Conservation (phyloP, 2,888 invertebrate species). For the Cylloceria caligata region DNA sequence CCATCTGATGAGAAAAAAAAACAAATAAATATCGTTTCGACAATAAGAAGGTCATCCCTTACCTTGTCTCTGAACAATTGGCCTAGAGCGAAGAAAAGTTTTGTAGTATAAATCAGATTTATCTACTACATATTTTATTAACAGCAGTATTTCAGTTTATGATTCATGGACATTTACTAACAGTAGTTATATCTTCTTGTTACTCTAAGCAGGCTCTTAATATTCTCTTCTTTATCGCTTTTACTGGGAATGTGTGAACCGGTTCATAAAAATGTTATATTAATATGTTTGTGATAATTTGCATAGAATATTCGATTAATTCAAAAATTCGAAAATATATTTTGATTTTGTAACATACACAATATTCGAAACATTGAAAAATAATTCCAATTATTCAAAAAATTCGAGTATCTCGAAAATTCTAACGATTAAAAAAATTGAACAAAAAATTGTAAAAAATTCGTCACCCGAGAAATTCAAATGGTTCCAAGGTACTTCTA, state of each 20-base stretch:
- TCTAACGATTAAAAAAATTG: background rate
- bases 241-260: background rate
- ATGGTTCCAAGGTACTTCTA: no score
- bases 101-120: slow-evolving; percentile 5
- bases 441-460: background rate
- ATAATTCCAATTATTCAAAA: background rate
- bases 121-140: background rate
- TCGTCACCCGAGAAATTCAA: no score
- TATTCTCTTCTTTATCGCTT: background rate
- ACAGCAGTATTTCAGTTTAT: background rate
- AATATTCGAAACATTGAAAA: background rate
- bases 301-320: background rate
- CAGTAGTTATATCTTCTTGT: no score
- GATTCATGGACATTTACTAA: background rate
- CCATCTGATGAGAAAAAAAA: background rate
- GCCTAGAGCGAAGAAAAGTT: slow-evolving; percentile 22
- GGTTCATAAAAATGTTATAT: background rate
- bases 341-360: background rate
- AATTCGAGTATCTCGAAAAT: background rate
- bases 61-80: slow-evolving; percentile 1
- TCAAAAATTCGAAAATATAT: background rate
- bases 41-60: background rate
- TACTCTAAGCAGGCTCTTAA: no score
- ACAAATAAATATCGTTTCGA: background rate
- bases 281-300: background rate